phyloP scores from a whole-genome alignment of 2,113 vertebrate genomes.

The Ranitomeya imitator region DNA sequence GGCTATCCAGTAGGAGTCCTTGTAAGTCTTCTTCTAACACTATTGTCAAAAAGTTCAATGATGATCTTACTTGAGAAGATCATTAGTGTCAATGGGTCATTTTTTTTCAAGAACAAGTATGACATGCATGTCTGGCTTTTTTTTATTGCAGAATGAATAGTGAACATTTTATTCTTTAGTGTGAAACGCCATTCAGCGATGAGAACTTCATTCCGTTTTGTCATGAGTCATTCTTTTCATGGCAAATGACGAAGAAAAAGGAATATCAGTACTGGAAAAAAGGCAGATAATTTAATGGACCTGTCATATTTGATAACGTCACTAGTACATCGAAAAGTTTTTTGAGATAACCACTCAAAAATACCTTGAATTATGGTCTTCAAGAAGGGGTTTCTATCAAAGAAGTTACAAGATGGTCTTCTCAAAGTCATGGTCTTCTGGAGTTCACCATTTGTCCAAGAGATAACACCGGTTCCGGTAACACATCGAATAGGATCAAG shows the following conservation, averaged over 20 bases:
- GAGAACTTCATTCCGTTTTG: conserved; percentile 12
- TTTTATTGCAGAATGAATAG: conserved; percentile 19
- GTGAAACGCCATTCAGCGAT: not conserved
- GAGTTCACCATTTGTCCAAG: not conserved
- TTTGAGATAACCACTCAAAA: no score
- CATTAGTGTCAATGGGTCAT: not conserved
- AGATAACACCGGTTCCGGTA: not conserved
- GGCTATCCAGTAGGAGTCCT: no score
- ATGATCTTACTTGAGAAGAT: not conserved
- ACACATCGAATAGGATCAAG: no score
- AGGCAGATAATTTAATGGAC: not conserved
- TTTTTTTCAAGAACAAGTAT: not conserved
- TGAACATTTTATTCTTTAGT: not conserved
- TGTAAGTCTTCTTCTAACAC: no score
- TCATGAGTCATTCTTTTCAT: conserved; percentile 15
- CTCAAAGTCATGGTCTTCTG: no score
- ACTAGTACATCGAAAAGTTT: no score
- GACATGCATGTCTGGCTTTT: not conserved
- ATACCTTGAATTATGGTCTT: no score
- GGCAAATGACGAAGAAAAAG: conserved; percentile 7
- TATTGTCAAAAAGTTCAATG: not conserved
- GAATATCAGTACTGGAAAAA: not conserved
- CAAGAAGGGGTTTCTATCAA: no score
- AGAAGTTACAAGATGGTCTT: no score
- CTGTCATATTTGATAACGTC: not conserved